Evolutionary conservation across 2,113 vertebrate species (phyloP), one percentile per base, ranked within the genome.

Genomic region (Garra rufa): DNA sequence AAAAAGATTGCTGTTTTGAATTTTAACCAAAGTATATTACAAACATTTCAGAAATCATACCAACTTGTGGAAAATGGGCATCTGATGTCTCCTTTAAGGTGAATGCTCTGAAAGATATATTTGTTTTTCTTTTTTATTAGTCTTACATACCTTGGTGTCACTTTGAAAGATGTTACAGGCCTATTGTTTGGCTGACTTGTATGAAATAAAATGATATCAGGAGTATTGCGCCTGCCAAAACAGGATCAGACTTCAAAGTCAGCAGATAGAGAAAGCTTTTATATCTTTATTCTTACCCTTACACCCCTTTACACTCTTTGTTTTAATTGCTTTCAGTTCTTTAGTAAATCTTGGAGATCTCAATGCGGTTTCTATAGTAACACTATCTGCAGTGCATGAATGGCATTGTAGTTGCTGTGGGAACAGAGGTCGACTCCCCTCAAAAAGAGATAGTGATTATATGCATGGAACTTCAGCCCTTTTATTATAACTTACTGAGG

Each of bases 281-380:
- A 73, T 57, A n/a, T 55, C 21, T 77, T 21, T 0, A 38, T 85
- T 46, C 70, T 28, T 11, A 14, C 44, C 1, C 7, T 43, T 28
- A 3, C 41, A 1, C 48, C 41, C 2, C 19, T 17, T 57, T 28
- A 41, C 2, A 83, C 13, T 83, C 34, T 55, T 28, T 80, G 70
- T 82, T 55, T 71, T 26, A 82, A 70, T 59, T 28, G 46, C 76
- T 17, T 41, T 75, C 19, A 77, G 78, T 55, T 82, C 48, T 61
- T 28, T 46, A 4, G 59, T 83, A 44, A 82, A 82, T 84, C 77
- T 82, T 77, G 73, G 73, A 70, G 34, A 85, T 87, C 75, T 76
- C 7, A 21, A 70, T 76, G 50, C 0, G 19, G 81, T 88, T 80
- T 26, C 84, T 73, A 83, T 83, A 83, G 84, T 15, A 85, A 88